phyloP scores from a whole-genome alignment of 2,888 invertebrate species.

The Melanostoma mellinum region DNA sequence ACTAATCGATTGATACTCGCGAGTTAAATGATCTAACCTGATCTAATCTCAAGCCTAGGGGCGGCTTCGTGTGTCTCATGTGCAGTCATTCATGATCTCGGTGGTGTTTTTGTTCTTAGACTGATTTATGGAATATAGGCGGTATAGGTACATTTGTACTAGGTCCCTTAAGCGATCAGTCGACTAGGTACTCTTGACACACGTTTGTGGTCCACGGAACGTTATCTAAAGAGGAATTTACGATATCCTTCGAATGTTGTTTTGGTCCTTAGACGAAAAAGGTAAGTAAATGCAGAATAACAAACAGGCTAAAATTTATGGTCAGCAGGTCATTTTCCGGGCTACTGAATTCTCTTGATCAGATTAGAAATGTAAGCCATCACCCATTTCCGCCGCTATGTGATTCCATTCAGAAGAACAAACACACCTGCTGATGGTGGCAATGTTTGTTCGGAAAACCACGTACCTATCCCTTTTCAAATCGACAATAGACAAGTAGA shows the following conservation, averaged over 20 bases:
- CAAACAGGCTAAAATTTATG: conserved; percentile 15
- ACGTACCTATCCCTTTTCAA: no score
- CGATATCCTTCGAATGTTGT: conserved; percentile 15
- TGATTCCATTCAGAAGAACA: no score
- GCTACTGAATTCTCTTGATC: conserved; percentile 10
- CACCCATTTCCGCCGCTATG: not conserved
- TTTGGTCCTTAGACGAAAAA: conserved; percentile 10
- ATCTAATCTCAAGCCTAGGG: conserved; percentile 45
- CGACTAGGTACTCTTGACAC: conserved; percentile 12
- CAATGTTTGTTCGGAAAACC: no score
- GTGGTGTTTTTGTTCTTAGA: conserved; percentile 2
- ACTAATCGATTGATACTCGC: conserved; percentile 32
- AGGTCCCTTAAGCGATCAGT: conserved; percentile 8
- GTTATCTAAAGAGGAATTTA: not conserved
- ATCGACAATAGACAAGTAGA: no score
- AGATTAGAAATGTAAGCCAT: conserved; percentile 6
- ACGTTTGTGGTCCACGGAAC: not conserved
- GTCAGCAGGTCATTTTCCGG: conserved; percentile 19
- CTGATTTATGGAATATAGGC: conserved; percentile 46
- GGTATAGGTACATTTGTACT: conserved; percentile 29
- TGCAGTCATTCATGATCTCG: not conserved
- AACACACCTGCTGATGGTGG: no score
- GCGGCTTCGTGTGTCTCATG: conserved; percentile 43
- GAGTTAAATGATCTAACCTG: conserved; percentile 34
- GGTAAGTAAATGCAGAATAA: not conserved